Percentiles rank a stretch among this genome's conserved stretches.
phyloP scores from a whole-genome alignment of 2,888 invertebrate species.

The Heliconius ethilla region DNA sequence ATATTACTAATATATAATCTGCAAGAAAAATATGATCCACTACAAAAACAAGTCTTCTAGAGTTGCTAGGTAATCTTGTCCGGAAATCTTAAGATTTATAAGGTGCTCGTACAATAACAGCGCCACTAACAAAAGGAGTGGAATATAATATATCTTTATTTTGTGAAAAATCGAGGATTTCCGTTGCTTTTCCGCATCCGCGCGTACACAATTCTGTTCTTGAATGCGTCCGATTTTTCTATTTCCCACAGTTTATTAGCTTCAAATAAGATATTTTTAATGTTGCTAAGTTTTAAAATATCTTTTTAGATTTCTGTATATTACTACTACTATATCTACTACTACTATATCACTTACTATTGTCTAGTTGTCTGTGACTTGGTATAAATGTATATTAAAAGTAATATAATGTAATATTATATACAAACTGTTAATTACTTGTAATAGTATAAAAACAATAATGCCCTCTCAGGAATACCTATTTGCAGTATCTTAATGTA shows the following conservation, averaged over 20 bases:
- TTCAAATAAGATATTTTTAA: neutral
- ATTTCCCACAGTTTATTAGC: neutral
- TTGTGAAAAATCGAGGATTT: constrained; percentile 22
- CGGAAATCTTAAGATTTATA: neutral
- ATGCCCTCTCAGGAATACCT: too few species aligned
- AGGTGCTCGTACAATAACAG: constrained; percentile 9
- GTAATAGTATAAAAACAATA: too few species aligned
- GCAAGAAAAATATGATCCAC: neutral
- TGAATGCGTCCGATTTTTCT: neutral
- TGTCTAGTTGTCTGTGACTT: too few species aligned
- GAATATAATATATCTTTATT: constrained; percentile 5
- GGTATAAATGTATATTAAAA: neutral
- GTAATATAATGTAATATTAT: too few species aligned
- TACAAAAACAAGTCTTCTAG: neutral
- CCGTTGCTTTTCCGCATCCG: constrained; percentile 16
- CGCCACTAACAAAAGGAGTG: neutral
- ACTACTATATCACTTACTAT: too few species aligned
- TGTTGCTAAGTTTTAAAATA: neutral
- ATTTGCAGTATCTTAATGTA: neutral
- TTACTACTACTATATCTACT: too few species aligned
- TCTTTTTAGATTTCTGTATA: neutral
- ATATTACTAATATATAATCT: neutral
- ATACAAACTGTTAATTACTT: too few species aligned
- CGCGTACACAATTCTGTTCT: neutral
- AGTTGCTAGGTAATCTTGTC: neutral